Percentiles rank a stretch among this genome's conserved stretches.
These are phyloP conservation scores for Anorthoa munda DNA, from an alignment of 2,888 invertebrate species.

Conservation along the genomic window DNA sequence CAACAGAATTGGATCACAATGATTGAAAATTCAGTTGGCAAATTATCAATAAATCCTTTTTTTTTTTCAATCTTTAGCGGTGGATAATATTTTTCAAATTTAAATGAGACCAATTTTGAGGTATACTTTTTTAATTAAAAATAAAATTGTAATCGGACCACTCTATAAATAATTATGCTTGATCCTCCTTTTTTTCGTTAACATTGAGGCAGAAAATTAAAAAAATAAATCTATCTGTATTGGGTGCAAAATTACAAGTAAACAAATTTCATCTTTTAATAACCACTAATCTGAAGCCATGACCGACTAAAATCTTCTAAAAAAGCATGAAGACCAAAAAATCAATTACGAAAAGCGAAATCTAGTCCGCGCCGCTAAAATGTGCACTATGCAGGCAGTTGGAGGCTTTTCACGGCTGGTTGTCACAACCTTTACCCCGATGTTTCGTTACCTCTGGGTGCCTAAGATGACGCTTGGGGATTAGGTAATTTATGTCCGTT, in stretches of 20 bases:
- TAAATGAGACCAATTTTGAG: too few species aligned
- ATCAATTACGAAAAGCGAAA: conserved; percentile 62
- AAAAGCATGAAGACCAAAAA: conserved; percentile 56
- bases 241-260: conserved; percentile 4
- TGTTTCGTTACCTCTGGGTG: conserved; percentile 59
- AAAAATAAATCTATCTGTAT: background rate
- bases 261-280: background rate
- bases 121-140: too few species aligned
- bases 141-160: too few species aligned
- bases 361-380: conserved; percentile 57
- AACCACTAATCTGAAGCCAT: conserved; percentile 32
- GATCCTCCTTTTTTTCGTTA: too few species aligned
- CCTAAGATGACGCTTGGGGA: conserved; percentile 65
- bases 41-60: too few species aligned
- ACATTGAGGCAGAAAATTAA: background rate
- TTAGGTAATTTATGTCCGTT: conserved; percentile 8
- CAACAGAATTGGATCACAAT: too few species aligned
- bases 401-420: conserved; percentile 63
- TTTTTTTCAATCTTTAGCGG: too few species aligned
- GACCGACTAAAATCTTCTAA: conserved; percentile 49
- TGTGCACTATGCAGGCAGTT: conserved; percentile 57
- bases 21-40: too few species aligned
- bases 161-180: too few species aligned
- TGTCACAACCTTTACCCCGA: conserved; percentile 71
- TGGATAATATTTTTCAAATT: too few species aligned